phyloP scores from a whole-genome alignment of 2,888 invertebrate genomes.

The Dioctria rufipes region DNA sequence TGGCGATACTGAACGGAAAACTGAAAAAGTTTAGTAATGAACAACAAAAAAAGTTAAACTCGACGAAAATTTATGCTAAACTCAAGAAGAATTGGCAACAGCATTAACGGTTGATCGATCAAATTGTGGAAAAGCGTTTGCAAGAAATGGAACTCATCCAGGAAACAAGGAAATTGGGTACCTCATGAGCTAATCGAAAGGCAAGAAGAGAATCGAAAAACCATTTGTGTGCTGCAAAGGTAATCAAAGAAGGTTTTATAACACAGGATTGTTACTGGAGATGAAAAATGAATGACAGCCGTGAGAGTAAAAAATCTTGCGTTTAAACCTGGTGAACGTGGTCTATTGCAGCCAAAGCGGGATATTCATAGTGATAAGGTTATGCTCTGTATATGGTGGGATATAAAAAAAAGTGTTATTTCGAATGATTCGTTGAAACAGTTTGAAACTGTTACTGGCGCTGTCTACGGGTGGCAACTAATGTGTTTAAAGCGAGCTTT shows the following conservation, averaged over 20 bases:
- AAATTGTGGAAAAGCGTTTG: neutral
- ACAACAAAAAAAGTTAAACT: too few species aligned
- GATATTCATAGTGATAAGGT: slow-evolving; percentile 57
- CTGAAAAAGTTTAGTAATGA: neutral
- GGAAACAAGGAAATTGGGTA: neutral
- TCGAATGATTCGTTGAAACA: too few species aligned
- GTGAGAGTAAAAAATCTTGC: too few species aligned
- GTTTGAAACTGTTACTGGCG: neutral
- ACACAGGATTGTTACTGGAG: too few species aligned
- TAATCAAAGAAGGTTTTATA: too few species aligned
- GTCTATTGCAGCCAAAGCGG: too few species aligned
- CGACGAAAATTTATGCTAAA: neutral
- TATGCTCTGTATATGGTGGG: slow-evolving; percentile 57
- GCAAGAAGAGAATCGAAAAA: slow-evolving; percentile 23
- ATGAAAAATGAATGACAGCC: too few species aligned
- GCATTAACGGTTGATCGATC: neutral
- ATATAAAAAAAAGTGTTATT: neutral
- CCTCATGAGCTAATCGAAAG: slow-evolving; percentile 57
- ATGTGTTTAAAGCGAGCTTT: neutral
- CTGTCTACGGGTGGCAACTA: neutral
- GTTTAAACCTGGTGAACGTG: too few species aligned
- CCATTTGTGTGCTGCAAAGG: too few species aligned
- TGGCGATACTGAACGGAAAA: neutral
- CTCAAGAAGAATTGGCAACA: neutral
- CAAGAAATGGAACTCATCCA: neutral